phyloP scores from a whole-genome alignment of 2,797 vertebrate genomes.

The Myotis findleyi region DNA sequence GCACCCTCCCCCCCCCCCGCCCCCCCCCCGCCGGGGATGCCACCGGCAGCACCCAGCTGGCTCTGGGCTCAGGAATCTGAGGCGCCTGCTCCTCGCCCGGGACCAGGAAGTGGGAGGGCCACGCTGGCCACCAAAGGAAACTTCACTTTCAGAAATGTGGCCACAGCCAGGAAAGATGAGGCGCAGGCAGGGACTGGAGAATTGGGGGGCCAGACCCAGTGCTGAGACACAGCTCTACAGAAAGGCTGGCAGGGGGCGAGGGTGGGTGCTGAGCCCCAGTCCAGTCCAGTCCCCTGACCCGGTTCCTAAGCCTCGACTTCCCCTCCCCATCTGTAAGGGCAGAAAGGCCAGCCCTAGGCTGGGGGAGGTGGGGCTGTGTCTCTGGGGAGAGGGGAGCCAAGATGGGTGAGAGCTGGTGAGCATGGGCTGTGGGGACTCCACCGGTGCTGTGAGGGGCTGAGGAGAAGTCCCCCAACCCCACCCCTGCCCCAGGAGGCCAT shows the following conservation, averaged over 20 bases:
- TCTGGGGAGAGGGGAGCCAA: not conserved
- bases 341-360: not conserved
- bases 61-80: not conserved
- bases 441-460: not conserved
- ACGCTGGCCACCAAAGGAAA: not conserved
- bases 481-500: not conserved
- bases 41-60: not conserved
- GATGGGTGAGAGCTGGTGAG: not conserved
- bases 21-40: not conserved
- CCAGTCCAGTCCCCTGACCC: not conserved
- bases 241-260: not conserved
- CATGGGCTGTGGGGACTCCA: not conserved
- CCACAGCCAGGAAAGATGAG: not conserved
- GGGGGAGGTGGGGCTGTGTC: not conserved
- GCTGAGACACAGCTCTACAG: not conserved
- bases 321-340: not conserved
- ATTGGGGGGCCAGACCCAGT: not conserved
- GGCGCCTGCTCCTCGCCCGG: not conserved
- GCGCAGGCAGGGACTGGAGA: not conserved
- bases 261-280: not conserved
- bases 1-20: not conserved
- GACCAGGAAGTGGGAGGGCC: not conserved
- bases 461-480: not conserved
- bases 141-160: conserved; percentile 17
- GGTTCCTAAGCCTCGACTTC: not conserved